These are phyloP conservation scores for Brachionus plicatilis DNA, from an alignment of 1,140 invertebrate genomes.

Conservation along the genomic window DNA sequence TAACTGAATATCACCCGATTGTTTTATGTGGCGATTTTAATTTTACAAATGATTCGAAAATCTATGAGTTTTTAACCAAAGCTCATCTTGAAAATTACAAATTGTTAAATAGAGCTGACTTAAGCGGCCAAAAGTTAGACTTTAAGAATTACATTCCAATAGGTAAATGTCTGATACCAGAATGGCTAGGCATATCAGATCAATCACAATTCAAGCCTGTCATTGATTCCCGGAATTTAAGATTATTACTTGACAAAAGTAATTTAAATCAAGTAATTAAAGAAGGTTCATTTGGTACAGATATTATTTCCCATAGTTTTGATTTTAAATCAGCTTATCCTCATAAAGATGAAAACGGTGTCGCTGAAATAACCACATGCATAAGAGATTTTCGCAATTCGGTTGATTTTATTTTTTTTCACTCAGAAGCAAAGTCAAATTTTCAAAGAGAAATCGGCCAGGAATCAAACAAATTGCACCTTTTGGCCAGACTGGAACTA, in stretches of 20 bases:
- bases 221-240: not conserved
- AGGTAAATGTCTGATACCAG: not conserved
- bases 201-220: conserved; percentile 26
- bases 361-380: not conserved
- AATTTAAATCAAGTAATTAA: not conserved
- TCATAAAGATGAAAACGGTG: not conserved
- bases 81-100: conserved; percentile 4
- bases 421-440: not conserved
- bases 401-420: conserved; percentile 38
- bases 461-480: not conserved
- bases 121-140: not conserved
- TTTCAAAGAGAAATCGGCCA: not conserved
- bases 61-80: conserved; percentile 65
- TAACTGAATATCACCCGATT: conserved; percentile 64
- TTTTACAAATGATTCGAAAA: conserved; percentile 64
- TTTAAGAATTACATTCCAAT: not conserved
- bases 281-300: not conserved
- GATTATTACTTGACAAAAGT: not conserved
- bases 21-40: conserved; percentile 87
- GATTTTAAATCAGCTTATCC: conserved; percentile 23
- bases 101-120: not conserved
- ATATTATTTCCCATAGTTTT: not conserved
- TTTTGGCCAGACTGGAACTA: not conserved
- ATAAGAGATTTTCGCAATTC: not conserved
- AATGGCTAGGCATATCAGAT: not conserved